Base-by-base conservation (phyloP, 2,113 vertebrate species). In the Diadophis punctatus region DNA sequence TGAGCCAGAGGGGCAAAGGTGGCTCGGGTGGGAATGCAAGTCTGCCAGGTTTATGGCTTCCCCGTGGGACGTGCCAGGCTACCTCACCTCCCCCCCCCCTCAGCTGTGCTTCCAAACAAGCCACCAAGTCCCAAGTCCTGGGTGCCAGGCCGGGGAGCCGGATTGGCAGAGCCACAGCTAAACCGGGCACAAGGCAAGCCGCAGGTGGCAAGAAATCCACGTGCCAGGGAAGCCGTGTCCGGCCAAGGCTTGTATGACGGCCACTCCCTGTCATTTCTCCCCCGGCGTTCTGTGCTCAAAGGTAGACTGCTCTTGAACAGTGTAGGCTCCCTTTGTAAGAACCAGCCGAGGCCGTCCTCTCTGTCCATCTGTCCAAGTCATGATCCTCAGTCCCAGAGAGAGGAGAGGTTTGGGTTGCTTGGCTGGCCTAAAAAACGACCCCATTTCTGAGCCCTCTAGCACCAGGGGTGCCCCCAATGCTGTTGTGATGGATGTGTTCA, bases 61-160 rank as follows among this genome's bases (percentile, higher is more conserved):
- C n/a, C 14, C 3, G 63, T 34, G 30, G 30, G 63, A 34, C n/a
- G 14, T 74, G 63, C 63, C 63, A n/a, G 14, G 63, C 63, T 7
- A 0, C 63, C 30, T 34, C 16, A 14, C 30, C 63, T 68, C 34
- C 63, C n/a, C 63, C 30, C 1, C n/a, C n/a, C n/a, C n/a, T 5
- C 30, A n/a, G 12, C 4, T 0, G 11, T 12, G 60, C 4, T 5
- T 0, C 12, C 0, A 0, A 74, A 16, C 63, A 34, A 74, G 63
- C 9, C 25, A 27, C 58, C 58, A 30, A 30, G 63, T 7, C 6
- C 63, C n/a, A 14, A 18, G 14, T 34, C 63, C 14, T 30, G 60
- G 10, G 27, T 12, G 10, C 25, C 25, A 9, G 30, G 30, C 63
- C 4, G 16, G 12, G 30, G 12, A n/a, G 60, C 12, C 3, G 4